Percentiles rank a stretch among this genome's conserved stretches.
Conservation (phyloP, 2,888 invertebrate genomes). For the Beris morrisii region DNA sequence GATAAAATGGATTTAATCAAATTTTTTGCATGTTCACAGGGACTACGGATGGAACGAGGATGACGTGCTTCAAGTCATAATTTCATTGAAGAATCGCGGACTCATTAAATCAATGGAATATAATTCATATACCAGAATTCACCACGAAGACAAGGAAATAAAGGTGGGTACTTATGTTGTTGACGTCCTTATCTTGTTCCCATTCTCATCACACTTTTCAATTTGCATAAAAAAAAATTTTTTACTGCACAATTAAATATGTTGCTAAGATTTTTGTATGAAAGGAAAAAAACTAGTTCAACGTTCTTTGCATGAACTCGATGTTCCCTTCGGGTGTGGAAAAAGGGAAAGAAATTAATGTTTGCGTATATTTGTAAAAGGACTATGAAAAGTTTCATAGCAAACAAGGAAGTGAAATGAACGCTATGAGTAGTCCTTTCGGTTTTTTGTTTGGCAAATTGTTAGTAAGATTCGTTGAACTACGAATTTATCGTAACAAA, state of each 20-base stretch:
- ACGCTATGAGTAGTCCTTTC: too few species aligned
- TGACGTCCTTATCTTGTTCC: too few species aligned
- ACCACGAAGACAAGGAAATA: constrained; percentile 82
- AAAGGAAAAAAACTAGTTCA: too few species aligned
- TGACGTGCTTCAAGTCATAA: constrained; percentile 74
- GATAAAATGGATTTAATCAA: neutral
- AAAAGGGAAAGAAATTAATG: constrained; percentile 10
- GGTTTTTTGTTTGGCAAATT: too few species aligned
- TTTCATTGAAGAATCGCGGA: constrained; percentile 77
- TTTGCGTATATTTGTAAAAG: constrained; percentile 5
- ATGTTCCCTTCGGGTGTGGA: too few species aligned
- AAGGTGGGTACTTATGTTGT: constrained; percentile 57
- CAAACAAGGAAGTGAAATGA: constrained; percentile 18
- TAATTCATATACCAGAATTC: constrained; percentile 80
- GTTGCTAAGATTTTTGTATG: too few species aligned
- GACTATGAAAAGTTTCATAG: constrained; percentile 1
- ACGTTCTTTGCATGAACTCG: too few species aligned
- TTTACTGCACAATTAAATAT: too few species aligned
- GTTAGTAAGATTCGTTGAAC: too few species aligned
- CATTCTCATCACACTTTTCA: too few species aligned
- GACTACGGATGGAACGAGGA: constrained; percentile 79
- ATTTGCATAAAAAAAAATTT: too few species aligned
- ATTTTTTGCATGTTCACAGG: constrained; percentile 56
- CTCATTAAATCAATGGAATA: constrained; percentile 84
- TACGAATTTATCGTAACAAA: too few species aligned